Evolutionary conservation across 2,113 vertebrate species (phyloP), one percentile per base, ranked within the genome.

Genomic region (Corapipo altera): DNA sequence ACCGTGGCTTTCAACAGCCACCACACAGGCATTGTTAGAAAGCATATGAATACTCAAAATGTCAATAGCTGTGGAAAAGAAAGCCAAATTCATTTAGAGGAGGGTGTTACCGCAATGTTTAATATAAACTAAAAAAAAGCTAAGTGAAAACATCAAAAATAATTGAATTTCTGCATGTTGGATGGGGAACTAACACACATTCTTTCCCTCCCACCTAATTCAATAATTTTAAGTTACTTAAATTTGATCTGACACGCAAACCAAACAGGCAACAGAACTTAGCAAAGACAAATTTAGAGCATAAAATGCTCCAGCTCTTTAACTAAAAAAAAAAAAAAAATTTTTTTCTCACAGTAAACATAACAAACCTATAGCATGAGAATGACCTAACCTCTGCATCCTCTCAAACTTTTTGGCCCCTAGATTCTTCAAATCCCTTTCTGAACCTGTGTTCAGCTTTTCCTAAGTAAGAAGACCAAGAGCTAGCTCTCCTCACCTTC

Each of bases 41-140:
- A 89, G 55, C 0, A 0, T 6, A 23, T 1, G 4, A 71, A 39
- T 18, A 12, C 27, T 86, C 46, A 90, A 71, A 86, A 67, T 5
- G 4, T n/a, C 81, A 76, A 58, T 33, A n/a, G 17, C 6, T 4
- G 0, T 4, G 15, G 24, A 95, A 80, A 83, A 82, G 41, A 88
- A 9, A 71, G 59, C 18, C 18, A 80, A 76, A 83, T 73, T 91
- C 3, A 76, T 46, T 58, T n/a, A 44, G 27, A 71, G 19, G 46
- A 57, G 15, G 4, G 24, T 6, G 26, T 28, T 77, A 75, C 20
- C 65, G 9, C 46, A 74, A 27, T 15, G 20, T 39, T 94, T 28
- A 61, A n/a, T 19, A 28, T 10, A 30, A 81, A 52, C n/a, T 44
- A 32, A 14, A 32, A 88, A 85, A 46, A 66, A 59, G 4, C 15